Evolutionary conservation across 2,888 invertebrate genomes (phyloP), one percentile per base, ranked within the genome.

Genomic region (Nomada ferruginata): DNA sequence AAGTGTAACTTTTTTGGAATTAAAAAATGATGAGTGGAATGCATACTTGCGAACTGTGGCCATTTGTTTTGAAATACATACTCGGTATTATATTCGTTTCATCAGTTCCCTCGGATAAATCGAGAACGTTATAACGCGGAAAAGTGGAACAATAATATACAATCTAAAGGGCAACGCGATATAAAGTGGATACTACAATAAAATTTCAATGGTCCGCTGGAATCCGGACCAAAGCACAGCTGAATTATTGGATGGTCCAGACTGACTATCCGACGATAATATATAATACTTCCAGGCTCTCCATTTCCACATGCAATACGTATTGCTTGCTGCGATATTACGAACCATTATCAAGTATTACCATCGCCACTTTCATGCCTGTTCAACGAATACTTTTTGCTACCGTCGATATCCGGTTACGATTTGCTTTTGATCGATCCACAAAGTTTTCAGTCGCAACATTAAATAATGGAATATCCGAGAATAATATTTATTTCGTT

Each of bases 321-420:
- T 50, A 76, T 61, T 50, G 57, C 23, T 42, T 53, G 29, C 36
- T 3, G n/a, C 63, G 72, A 72, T 76, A 57, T 72, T 72, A 57
- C 50, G 15, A 52, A 50, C 64, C 73, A 64, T 47, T 71, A 57
- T 26, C 57, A 20, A 52, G 23, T 55, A 29, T 75, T 75, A 75
- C 47, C 55, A 15, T 57, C 13, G 26, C n/a, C 23, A 59, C 47
- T 52, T 42, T 26, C 59, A 42, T 44, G 44, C 42, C n/a, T n/a
- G 52, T 4, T n/a, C 23, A 20, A 2, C 29, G 20, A 10, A n/a
- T 20, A 61, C 29, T 26, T 72, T 76, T 52, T 36, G 7, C 23
- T 13, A 26, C 10, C 23, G 20, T 20, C 5, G 20, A 4, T 50
- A 29, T 47, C 36, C 13, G 63, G 26, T 71, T 50, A 23, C 50